phyloP scores from a whole-genome alignment of 35 echinoderm and acorn worm species.

The Lytechinus variegatus region DNA sequence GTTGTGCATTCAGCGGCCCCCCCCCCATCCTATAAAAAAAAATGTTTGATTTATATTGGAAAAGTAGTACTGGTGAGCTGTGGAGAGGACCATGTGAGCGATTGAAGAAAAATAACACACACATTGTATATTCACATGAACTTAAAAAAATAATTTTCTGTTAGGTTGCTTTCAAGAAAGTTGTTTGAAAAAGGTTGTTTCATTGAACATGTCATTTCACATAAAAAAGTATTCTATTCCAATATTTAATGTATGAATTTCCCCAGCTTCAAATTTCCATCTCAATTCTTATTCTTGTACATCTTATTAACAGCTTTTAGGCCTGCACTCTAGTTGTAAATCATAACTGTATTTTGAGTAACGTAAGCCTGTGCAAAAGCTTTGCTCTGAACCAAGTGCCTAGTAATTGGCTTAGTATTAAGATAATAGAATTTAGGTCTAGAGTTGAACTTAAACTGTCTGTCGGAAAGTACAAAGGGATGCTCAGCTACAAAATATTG shows the following conservation, averaged over 20 bases:
- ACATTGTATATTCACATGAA: no score
- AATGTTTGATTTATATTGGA: no score
- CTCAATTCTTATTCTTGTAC: neutral
- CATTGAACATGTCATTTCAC: no score
- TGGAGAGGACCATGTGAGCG: no score
- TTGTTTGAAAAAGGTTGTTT: no score
- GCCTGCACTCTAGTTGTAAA: neutral
- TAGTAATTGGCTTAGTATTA: conserved; percentile 12
- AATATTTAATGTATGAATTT: no score
- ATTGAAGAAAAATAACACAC: no score
- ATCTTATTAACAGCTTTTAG: neutral
- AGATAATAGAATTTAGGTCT: conserved; percentile 5
- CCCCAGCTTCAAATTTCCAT: no score
- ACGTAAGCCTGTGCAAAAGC: neutral
- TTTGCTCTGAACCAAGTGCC: neutral
- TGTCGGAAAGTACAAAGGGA: neutral
- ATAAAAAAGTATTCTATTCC: no score
- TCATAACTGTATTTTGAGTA: neutral
- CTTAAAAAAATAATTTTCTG: no score
- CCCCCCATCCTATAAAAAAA: neutral
- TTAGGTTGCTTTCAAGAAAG: no score
- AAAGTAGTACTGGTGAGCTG: no score
- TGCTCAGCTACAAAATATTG: neutral
- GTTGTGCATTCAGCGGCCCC: neutral
- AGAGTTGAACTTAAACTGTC: neutral